These are phyloP conservation scores for Ypsolopha scabrella DNA, from an alignment of 2,888 invertebrate species.

Conservation along the genomic window DNA sequence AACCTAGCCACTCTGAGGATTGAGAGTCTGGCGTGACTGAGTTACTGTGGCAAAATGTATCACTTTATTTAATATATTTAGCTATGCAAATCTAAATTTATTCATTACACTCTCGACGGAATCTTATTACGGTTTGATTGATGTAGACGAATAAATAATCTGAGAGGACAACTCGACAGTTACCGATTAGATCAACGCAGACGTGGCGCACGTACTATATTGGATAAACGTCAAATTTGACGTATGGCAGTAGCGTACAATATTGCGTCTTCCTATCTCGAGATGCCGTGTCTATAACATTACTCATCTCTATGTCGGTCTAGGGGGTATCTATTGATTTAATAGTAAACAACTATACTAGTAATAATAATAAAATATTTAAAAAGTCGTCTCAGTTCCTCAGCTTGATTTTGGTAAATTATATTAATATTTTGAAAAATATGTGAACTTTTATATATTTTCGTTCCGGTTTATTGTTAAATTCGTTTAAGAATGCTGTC, in stretches of 20 bases:
- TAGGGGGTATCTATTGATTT: background rate
- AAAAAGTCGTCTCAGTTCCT: too few relatives aligned
- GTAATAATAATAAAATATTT: too few relatives aligned
- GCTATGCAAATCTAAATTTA: background rate
- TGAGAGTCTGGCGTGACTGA: too few relatives aligned
- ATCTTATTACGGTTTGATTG: conserved; percentile 4
- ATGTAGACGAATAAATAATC: conserved; percentile 30
- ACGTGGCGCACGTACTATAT: conserved; percentile 51
- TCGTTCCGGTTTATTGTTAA: too few relatives aligned
- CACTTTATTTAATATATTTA: too few relatives aligned
- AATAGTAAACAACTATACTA: too few relatives aligned
- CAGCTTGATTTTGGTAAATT: too few relatives aligned
- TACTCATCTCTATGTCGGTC: background rate
- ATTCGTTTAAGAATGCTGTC: too few relatives aligned
- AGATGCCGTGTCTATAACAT: background rate
- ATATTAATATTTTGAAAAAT: too few relatives aligned
- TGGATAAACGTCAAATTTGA: conserved; percentile 63
- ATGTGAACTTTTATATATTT: too few relatives aligned
- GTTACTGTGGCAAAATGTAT: too few relatives aligned
- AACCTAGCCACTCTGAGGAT: too few relatives aligned
- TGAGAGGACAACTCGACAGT: conserved; percentile 23
- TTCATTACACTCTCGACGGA: conserved; percentile 1
- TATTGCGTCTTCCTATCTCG: conserved; percentile 22
- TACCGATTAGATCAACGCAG: conserved; percentile 43
- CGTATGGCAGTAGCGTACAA: conserved; percentile 37